Evolutionary conservation across 2,797 vertebrate genomes (phyloP), one percentile per base, ranked within the genome.

Genomic region (Acipenser transmontanus): DNA sequence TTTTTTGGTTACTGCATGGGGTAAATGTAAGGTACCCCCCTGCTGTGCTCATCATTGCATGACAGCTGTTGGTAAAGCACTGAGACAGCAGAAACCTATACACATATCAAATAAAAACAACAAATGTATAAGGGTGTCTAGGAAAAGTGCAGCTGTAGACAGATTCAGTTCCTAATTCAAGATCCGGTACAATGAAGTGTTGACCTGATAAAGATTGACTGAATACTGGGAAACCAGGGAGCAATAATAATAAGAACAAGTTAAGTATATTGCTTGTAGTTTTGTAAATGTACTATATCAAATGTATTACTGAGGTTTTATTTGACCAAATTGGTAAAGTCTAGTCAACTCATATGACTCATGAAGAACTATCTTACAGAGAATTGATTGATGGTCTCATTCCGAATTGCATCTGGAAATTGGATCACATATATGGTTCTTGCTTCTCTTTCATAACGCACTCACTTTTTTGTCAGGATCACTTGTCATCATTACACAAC

Each of bases 1-100:
- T 75, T 73, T 69, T 74, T 70, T 13, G 69, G 69, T 67, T 67
- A 63, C 68, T 65, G 63, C 49, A 65, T 63, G 72, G 59, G 65
- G 68, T 48, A 71, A 72, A 73, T 71, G 47, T 47, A 56, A 68
- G 63, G 34, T 7, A 47, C 13, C 47, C 17, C 54, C 34, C 64
- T 66, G 64, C 10, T 48, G 64, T 49, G 65, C 66, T 68, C 62
- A 52, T 48, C 69, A 62, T 69, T 71, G 72, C 50, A 6, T 73
- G 72, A 54, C 61, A 7, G 20, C 63, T 7, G 20, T 65, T 54
- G 4, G 57, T 64, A 20, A 60, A 50, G 50, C 64, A 60, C 12
- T 62, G 64, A 61, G 61, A 49, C 56, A 65, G 8, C 34, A 34
- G 34, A 34, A 34, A 34, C 34, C 34, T 3, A 34, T 34, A 4